Evolutionary conservation across 2,113 vertebrate genomes (phyloP), one percentile per base, ranked within the genome.

Genomic region (Hiodon alosoides): DNA sequence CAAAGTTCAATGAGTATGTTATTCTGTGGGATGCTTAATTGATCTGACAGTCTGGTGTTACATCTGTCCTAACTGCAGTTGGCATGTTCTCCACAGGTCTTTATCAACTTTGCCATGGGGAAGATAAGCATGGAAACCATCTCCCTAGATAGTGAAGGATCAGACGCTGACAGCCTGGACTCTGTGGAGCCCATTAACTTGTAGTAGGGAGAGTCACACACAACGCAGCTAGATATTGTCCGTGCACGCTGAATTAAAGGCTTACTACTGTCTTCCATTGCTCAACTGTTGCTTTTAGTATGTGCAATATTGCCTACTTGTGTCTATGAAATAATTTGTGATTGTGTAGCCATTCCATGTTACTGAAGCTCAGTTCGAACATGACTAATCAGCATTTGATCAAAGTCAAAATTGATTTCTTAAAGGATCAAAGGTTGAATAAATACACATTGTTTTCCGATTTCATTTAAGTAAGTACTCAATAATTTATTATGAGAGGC

Each of bases 81-180:
- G 10, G 58, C 14, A 80, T 82, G 46, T 14, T 48, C 79, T 7
- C 66, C 55, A 52, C 71, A 98, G 97, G 96, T 97, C 85, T 99
- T 97, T 86, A 98, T 97, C 88, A 95, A 98, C 88, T 99, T 98
- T 77, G 95, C 96, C 75, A 93, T 92, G 90, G 94, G 88, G 55
- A 91, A 84, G 6, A 85, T 81, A 53, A 88, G 87, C 69, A 80
- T 82, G 79, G 85, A 88, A 17, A 76, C 76, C 50, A 53, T 77
- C 55, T 76, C 79, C 11, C 7, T 83, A 48, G 11, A 80, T 9
- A 66, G n/a, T 2, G 79, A 86, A 0, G 77, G 67, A n/a, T 77
- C 66, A 4, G 83, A 83, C 10, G 3, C 0, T 4, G 81, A 83
- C 46, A 73, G 68, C 70, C 76, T 81, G 7, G 77, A 66, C 79